Base-by-base conservation (phyloP, 1,140 invertebrate genomes). In the Ips nitidus region DNA sequence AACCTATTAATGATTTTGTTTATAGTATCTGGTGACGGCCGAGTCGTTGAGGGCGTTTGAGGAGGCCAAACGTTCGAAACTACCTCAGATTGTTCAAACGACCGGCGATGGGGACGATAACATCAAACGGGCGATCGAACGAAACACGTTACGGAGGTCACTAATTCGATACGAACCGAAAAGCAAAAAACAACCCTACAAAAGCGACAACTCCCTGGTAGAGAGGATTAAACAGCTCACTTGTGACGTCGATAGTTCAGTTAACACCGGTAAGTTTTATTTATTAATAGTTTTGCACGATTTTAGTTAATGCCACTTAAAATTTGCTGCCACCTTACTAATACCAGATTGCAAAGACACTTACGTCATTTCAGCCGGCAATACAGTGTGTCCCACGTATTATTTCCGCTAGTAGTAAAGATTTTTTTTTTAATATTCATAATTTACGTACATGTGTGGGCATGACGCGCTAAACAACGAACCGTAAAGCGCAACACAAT, bases 221-320 rank as follows among this genome's bases (percentile, higher is more conserved):
- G 92, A 94, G 73, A 84, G 91, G 55, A 93, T 94, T 65, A 87
- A 90, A 52, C 88, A 91, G 73, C 80, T 94, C 22, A 94, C 91
- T 1, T 93, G 91, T 76, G 89, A 92, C 70, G 89, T 93, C 53
- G 90, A 91, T 47, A 52, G 36, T 56, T 56, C 41, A 2, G 41
- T 40, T 45, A 42, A 59, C 52, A 64, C 5, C 36, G 67, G 67
- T 69, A 60, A 69, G 59, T 43, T 3, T 50, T 50, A 50, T 8
- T 50, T 50, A 86, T 22, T 22, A 88, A 2, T 4, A 78, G 80
- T 3, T 74, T 37, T 55, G 7, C 4, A 7, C 52, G 7, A n/a
- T 47, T 4, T 47, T 47, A 6, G 1, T 47, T 6, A 6, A 22
- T 22, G 22, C 22, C 22, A 22, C 22, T 22, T 22, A 0, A 22